These are phyloP conservation scores for Phylloscopus whistleri DNA, from an alignment of 2,113 vertebrate genomes.

Conservation along the genomic window DNA sequence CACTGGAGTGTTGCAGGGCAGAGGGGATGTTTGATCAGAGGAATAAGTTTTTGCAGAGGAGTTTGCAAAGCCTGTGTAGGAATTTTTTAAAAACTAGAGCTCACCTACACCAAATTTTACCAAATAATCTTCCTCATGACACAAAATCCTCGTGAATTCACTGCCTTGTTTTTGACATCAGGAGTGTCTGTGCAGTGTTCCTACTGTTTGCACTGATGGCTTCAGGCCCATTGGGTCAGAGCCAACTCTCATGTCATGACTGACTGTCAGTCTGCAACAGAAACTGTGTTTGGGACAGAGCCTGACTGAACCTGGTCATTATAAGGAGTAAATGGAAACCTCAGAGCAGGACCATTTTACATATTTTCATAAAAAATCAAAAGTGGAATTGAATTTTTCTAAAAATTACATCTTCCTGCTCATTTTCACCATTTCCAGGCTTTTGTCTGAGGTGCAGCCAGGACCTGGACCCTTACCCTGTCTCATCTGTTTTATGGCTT, in stretches of 20 bases:
- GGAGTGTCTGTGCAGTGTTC: neutral
- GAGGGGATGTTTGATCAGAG: neutral
- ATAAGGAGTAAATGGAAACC: neutral
- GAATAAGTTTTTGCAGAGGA: rapidly evolving
- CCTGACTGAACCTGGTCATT: neutral
- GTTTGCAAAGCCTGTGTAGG: neutral
- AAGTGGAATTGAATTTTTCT: neutral
- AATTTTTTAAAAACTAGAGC: neutral
- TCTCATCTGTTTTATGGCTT: conserved; percentile 40
- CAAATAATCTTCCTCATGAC: neutral
- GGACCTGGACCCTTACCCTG: conserved; percentile 16
- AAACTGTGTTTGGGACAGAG: neutral
- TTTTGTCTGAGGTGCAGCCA: neutral
- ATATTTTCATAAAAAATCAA: neutral
- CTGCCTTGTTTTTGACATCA: neutral
- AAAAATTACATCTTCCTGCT: neutral
- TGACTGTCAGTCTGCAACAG: neutral
- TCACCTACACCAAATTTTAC: neutral
- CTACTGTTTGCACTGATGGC: neutral
- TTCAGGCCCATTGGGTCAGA: neutral
- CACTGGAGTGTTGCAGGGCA: neutral
- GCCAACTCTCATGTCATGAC: neutral
- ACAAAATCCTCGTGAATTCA: neutral
- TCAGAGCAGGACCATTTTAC: neutral
- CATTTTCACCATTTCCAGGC: neutral